Evolutionary conservation across 2,888 invertebrate species (phyloP).

Genomic region (Asteroscopus sphinx): DNA sequence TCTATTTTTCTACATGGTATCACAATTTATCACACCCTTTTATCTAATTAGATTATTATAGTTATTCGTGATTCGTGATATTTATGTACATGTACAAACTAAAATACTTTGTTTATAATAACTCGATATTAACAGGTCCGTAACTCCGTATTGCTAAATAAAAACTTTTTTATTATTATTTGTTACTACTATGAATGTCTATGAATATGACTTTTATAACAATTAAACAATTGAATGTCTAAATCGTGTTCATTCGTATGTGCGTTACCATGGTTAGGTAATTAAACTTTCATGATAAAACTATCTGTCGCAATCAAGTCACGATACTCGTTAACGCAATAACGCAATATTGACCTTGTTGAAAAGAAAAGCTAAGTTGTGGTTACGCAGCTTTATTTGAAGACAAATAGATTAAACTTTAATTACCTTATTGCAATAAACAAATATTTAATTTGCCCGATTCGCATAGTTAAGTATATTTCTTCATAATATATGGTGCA

Average conservation of each 20-base stretch:
- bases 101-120: too few relatives aligned
- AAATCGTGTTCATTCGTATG: conserved; percentile 22
- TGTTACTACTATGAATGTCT: too few relatives aligned
- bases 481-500: not conserved
- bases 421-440: not conserved
- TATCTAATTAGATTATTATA: too few relatives aligned
- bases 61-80: too few relatives aligned
- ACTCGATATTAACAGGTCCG: too few relatives aligned
- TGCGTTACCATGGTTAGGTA: conserved; percentile 37
- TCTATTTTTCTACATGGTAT: too few relatives aligned
- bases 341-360: conserved; percentile 58
- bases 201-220: not conserved
- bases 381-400: conserved; percentile 29
- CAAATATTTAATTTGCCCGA: not conserved
- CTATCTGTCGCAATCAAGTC: conserved; percentile 47
- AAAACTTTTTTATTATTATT: too few relatives aligned
- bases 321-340: conserved; percentile 40
- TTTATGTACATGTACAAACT: too few relatives aligned
- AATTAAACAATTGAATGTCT: conserved; percentile 5
- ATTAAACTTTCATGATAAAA: conserved; percentile 52
- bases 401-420: conserved; percentile 16
- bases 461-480: not conserved
- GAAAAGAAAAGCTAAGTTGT: conserved; percentile 34
- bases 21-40: too few relatives aligned
- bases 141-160: too few relatives aligned